Percentiles rank a stretch among this genome's conserved stretches.
Conservation (phyloP, 1,140 invertebrate species). For the Yoshiicerus persimilis region DNA sequence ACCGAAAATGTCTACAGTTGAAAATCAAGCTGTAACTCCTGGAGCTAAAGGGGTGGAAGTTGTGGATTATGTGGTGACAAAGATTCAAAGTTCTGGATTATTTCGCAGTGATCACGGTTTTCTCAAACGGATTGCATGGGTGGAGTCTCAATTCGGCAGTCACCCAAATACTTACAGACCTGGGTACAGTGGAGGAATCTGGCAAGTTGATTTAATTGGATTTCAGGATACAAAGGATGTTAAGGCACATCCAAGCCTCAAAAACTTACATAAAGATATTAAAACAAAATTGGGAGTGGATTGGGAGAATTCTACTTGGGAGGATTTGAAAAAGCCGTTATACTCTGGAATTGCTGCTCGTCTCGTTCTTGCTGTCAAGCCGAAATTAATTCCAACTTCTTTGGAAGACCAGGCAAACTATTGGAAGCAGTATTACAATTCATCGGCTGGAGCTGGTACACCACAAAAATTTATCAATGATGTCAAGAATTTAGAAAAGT, state of each 20-base stretch:
- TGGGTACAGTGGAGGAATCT: constrained; percentile 24
- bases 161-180: background rate
- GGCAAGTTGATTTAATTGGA: constrained; percentile 10
- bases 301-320: background rate
- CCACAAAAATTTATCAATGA: no score
- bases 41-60: no score
- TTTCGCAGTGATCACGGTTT: constrained; percentile 49
- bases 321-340: constrained; percentile 1
- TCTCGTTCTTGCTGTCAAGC: background rate
- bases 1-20: no score
- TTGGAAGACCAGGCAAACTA: background rate
- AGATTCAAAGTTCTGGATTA: background rate
- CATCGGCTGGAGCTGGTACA: background rate
- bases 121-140: constrained; percentile 11
- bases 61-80: no score
- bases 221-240: background rate
- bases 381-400: background rate
- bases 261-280: background rate
- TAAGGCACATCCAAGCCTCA: background rate
- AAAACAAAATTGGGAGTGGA: background rate
- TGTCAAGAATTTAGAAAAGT: no score
- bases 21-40: no score
- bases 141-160: constrained; percentile 12
- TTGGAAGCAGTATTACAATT: constrained; percentile 12
- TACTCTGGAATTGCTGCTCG: constrained; percentile 23